Percentiles rank a stretch among this genome's conserved stretches.
Evolutionary conservation across 2,888 invertebrate genomes (phyloP).

Genomic region (Coleophora flavipennella): DNA sequence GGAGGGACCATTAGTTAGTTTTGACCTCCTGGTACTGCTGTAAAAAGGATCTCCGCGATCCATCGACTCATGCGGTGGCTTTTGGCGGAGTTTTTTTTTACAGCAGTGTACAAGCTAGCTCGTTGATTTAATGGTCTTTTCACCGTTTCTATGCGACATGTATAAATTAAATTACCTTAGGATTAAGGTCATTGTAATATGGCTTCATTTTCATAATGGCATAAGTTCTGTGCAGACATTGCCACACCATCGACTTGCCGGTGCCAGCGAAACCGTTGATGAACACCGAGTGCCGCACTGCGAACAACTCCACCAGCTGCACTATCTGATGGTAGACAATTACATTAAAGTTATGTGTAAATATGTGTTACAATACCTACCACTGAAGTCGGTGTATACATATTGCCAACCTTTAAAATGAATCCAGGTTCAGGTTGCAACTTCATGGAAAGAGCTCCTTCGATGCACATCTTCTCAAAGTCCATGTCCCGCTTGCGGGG

Average conservation of each 20-base stretch:
- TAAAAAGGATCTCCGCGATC: too few species aligned
- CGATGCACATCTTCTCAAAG: conserved; percentile 85
- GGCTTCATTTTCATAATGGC: conserved; percentile 86
- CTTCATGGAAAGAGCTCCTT: conserved; percentile 85
- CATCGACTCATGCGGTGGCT: too few species aligned
- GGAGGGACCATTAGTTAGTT: too few species aligned
- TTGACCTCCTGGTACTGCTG: too few species aligned
- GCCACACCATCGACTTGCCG: conserved; percentile 95
- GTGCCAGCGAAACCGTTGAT: conserved; percentile 90
- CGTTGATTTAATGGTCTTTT: too few species aligned
- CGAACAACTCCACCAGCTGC: conserved; percentile 92
- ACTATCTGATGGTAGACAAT: conserved; percentile 79
- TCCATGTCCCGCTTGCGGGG: conserved; percentile 89
- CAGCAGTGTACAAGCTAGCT: too few species aligned
- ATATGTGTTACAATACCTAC: too few species aligned
- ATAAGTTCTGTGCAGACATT: conserved; percentile 88
- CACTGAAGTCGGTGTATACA: too few species aligned
- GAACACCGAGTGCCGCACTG: conserved; percentile 95
- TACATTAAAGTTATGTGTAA: too few species aligned
- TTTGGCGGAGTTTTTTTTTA: too few species aligned
- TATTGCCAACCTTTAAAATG: conserved; percentile 81
- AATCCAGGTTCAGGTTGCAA: conserved; percentile 94
- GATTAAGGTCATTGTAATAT: conserved; percentile 91
- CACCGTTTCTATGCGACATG: too few species aligned
- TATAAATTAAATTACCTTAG: conserved; percentile 33